Base-by-base conservation (phyloP, 2,113 vertebrate genomes). In the Mirounga angustirostris region DNA sequence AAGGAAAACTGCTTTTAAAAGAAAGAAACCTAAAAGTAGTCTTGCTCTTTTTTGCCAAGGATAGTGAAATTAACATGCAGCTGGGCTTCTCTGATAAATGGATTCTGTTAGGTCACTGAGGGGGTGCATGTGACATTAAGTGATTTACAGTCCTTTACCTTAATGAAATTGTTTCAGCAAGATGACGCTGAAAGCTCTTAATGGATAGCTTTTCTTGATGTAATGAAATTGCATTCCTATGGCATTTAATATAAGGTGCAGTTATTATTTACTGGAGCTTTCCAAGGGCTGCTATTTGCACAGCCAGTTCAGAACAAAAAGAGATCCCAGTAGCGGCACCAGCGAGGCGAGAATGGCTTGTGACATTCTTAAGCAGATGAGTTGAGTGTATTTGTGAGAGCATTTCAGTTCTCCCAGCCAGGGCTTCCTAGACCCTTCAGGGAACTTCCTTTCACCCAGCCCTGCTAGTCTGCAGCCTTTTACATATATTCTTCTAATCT, bases 81-180 rank as follows among this genome's bases (percentile, higher is more conserved):
- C 99, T 99, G 99, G 96, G 98, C 98, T 99, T 96, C 98, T 99
- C 99, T 99, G 99, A 99, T 99, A 99, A 99, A 99, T 99, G 99
- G 99, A 99, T 99, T 99, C 99, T 98, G 99, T 99, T 99, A 99
- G 99, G 99, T 99, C 99, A 99, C 99, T 73, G 97, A 99, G 99
- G 99, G 99, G 99, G 99, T 99, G 98, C 98, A 54, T 99, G 99
- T 99, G 99, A 99, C 99, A 99, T 99, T 99, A 99, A 99, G 99
- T 99, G 99, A 99, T 99, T 99, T 99, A 99, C 99, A 98, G 99
- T 99, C 99, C 99, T 99, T 99, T 99, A 99, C 99, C 99, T 99
- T 99, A 99, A 99, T 99, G 99, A 99, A 99, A 99, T 99, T 99
- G 99, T 99, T 99, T 99, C 99, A 99, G 99, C 99, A 97, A 99